Conservation (phyloP, 37 sponge, comb jelly and placozoan species). For the Spongilla lacustris region DNA sequence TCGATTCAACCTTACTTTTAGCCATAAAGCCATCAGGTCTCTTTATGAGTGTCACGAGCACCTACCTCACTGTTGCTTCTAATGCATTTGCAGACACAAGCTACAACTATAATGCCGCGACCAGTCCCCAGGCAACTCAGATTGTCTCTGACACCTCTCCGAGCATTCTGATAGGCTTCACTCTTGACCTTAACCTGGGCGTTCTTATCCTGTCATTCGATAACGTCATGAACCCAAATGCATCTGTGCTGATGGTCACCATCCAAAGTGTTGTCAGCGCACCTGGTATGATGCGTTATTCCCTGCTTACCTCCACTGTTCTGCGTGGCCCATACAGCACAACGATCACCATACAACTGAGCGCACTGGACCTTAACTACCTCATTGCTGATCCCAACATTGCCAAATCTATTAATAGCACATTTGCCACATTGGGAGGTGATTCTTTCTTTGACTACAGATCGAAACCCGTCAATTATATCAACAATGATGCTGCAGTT, state of each 20-base stretch:
- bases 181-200: constrained; percentile 69
- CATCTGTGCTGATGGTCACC: not conserved
- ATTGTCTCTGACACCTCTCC: constrained; percentile 40
- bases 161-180: constrained; percentile 50
- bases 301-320: constrained; percentile 10
- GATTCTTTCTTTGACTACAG: constrained; percentile 67
- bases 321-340: constrained; percentile 34
- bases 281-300: constrained; percentile 1
- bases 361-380: constrained; percentile 21
- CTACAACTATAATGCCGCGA: constrained; percentile 8
- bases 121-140: not conserved
- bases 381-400: constrained; percentile 51
- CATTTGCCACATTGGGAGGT: constrained; percentile 67
- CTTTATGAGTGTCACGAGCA: constrained; percentile 52
- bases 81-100: constrained; percentile 49
- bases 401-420: constrained; percentile 25
- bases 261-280: constrained; percentile 20
- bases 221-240: constrained; percentile 55
- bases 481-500: constrained; percentile 61
- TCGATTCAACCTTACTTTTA: constrained; percentile 43
- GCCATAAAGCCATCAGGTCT: constrained; percentile 66
- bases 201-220: constrained; percentile 59
- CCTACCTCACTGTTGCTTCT: constrained; percentile 22
- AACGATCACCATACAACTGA: constrained; percentile 25
- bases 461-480: constrained; percentile 57